Evolutionary conservation across 2,888 invertebrate genomes (phyloP), one percentile per base, ranked within the genome.

Genomic region (Ormyrus labotus): DNA sequence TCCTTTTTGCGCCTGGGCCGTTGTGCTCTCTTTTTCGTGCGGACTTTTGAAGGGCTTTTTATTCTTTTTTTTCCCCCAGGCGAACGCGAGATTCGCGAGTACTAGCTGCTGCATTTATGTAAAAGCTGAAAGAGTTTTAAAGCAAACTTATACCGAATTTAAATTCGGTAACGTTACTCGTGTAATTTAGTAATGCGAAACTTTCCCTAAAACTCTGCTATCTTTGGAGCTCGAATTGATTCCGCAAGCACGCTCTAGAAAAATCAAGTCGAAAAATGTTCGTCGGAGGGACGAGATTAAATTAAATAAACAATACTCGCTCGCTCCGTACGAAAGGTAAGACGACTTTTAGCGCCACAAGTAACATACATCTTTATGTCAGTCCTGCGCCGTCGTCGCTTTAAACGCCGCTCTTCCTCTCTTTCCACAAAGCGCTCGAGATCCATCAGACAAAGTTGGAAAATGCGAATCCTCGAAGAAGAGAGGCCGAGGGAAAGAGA

Each of bases 311-410:
- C 34, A 34, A 34, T 34, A 34, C 34, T 34, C 34, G 34, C 34
- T 2, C 34, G 34, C 3, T 3, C 34, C 34, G 34, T 34, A 34
- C 34, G 34, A 3, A 34, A 34, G 34, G 34, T 34, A 34, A 34
- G 34, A 19, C 65, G 73, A 73, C 73, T 48, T 73, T 65, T 61
- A 73, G 57, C 73, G 57, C 65, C n/a, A 10, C 48, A 57, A 19
- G 57, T 4, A 61, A 51, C 73, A 69, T 76, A 76, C 68, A 61
- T 76, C 76, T 76, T 76, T 69, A 76, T 76, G 76, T 69, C 76
- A 57, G 51, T 34, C 34, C 57, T 57, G 57, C 64, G 19, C 34
- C 9, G 45, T 34, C 48, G 74, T 65, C 67, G 48, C 74, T 67
- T 75, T 67, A 57, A 67, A 67, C 67, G 67, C 60, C 65, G 45